Percentiles rank a stretch among this genome's conserved stretches.
These are phyloP conservation scores for Choreutis nemorana DNA, from an alignment of 2,888 invertebrate genomes.

Conservation along the genomic window DNA sequence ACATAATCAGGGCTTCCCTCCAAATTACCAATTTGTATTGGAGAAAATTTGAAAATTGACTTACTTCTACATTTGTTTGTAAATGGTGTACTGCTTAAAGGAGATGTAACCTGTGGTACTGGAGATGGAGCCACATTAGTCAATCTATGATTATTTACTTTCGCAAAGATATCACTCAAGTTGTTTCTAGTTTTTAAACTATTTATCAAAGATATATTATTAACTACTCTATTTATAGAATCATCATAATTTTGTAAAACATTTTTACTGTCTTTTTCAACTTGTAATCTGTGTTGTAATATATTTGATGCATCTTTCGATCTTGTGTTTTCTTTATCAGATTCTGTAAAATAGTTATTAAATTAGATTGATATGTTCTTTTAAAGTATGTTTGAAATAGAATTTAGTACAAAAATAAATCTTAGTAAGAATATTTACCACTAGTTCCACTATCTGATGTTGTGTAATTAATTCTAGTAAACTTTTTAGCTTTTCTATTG, in stretches of 20 bases:
- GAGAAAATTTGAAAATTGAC: constrained; percentile 50
- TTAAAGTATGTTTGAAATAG: not conserved
- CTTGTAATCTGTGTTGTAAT: constrained; percentile 28
- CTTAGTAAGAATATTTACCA: not conserved
- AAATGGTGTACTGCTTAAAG: constrained; percentile 49
- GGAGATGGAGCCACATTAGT: not conserved
- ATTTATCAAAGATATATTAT: constrained; percentile 25
- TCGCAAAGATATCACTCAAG: not conserved
- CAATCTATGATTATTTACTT: too few species aligned
- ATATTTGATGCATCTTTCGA: constrained; percentile 31
- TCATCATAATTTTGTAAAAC: constrained; percentile 24
- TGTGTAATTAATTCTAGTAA: constrained; percentile 26
- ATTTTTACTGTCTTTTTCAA: constrained; percentile 27
- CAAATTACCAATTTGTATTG: constrained; percentile 25
- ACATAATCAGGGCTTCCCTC: constrained; percentile 18
- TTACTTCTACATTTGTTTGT: constrained; percentile 40
- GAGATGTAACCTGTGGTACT: constrained; percentile 18
- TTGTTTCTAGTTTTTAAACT: not conserved
- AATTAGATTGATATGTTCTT: constrained; percentile 1
- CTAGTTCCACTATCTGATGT: constrained; percentile 20
- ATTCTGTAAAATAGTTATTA: constrained; percentile 25
- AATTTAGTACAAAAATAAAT: not conserved
- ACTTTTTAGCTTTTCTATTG: constrained; percentile 19
- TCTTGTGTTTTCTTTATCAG: constrained; percentile 40
- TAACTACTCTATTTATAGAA: constrained; percentile 39